phyloP scores from a whole-genome alignment of 37 sponge, comb jelly and placozoan genomes.

The Corticium candelabrum region DNA sequence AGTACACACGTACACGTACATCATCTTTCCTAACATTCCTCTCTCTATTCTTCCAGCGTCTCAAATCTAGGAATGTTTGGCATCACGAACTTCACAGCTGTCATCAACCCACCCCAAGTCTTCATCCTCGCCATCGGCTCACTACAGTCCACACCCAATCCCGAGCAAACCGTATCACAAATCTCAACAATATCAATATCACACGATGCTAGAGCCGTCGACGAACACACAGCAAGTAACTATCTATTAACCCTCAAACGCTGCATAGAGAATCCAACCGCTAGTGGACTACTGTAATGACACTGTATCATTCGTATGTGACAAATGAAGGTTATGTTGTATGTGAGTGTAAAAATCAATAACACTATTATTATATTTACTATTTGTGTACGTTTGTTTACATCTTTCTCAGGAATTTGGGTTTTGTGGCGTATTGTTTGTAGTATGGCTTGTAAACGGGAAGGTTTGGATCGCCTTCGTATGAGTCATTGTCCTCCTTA shows the following conservation, averaged over 20 bases:
- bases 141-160: constrained; percentile 55
- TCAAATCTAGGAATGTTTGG: constrained; percentile 13
- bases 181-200: neutral
- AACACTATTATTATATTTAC: no score
- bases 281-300: neutral
- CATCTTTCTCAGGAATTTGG: no score
- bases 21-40: neutral
- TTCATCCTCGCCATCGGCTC: constrained; percentile 93
- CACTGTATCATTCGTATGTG: no score
- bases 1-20: no score
- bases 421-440: no score
- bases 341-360: no score
- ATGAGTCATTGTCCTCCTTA: no score
- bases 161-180: constrained; percentile 17
- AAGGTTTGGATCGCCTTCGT: no score
- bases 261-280: neutral
- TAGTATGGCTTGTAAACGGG: no score
- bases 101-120: constrained; percentile 23
- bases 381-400: no score
- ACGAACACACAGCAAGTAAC: neutral
- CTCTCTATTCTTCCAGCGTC: constrained; percentile 11
- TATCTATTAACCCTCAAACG: neutral
- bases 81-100: neutral
- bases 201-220: constrained; percentile 1
- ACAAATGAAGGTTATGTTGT: no score